Conservation (phyloP, 2,888 invertebrate genomes). For the Torymus texanus region DNA sequence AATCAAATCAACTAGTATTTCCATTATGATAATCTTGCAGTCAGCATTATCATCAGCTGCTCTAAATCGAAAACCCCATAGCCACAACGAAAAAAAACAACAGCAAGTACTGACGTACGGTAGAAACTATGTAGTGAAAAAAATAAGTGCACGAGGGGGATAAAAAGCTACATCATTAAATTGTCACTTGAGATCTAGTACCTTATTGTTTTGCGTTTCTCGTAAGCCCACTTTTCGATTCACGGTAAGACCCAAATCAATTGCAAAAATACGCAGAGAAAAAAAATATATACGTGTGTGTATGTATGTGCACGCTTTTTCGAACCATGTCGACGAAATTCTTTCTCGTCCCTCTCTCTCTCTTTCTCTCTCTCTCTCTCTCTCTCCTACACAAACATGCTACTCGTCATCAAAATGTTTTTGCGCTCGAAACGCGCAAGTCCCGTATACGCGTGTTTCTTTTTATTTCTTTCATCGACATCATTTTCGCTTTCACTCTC, state of each 20-base stretch:
- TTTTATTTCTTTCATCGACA: slow-evolving; percentile 4
- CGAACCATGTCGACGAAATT: slow-evolving; percentile 29
- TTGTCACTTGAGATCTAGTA: slow-evolving; percentile 58
- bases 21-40: no score
- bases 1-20: background rate
- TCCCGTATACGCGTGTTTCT: background rate
- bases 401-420: no score
- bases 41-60: no score
- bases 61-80: no score
- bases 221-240: slow-evolving; percentile 51
- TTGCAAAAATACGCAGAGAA: slow-evolving; percentile 18
- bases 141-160: background rate
- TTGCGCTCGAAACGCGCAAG: slow-evolving; percentile 23
- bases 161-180: slow-evolving; percentile 46
- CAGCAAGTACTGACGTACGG: slow-evolving; percentile 40
- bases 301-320: slow-evolving; percentile 8
- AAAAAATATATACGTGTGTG: background rate
- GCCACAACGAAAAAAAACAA: background rate
- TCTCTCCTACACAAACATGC: background rate
- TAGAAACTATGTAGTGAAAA: slow-evolving; percentile 13
- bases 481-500: slow-evolving; percentile 11
- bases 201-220: slow-evolving; percentile 49
- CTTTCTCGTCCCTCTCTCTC: background rate
- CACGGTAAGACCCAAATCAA: slow-evolving; percentile 25
- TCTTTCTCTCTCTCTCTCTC: background rate